A percentile compares a stretch with the other conserved stretches of the same genome.
phyloP scores from a whole-genome alignment of 2,797 vertebrate genomes.

The Coccyzus lansbergi region DNA sequence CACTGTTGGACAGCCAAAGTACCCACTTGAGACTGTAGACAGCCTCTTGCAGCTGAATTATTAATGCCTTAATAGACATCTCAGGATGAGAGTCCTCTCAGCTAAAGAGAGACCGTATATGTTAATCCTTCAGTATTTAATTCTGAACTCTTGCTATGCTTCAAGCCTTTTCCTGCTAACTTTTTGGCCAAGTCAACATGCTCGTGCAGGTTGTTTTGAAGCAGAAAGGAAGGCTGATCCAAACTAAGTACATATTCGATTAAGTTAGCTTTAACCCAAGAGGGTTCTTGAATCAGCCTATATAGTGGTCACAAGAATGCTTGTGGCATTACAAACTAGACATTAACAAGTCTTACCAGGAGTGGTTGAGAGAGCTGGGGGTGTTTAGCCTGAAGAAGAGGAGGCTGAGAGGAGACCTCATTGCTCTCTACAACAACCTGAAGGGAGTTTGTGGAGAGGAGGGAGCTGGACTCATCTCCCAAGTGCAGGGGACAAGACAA shows the following conservation, averaged over 20 bases:
- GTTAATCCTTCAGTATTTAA: neutral
- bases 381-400: no score
- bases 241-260: accelerated
- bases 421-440: no score
- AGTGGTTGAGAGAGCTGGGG: no score
- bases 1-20: neutral
- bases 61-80: neutral
- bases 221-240: neutral
- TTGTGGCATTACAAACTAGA: neutral
- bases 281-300: neutral
- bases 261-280: neutral
- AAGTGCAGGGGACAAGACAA: no score
- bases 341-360: no score
- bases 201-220: neutral
- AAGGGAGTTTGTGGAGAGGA: no score
- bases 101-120: neutral
- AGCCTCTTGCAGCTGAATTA: neutral
- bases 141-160: neutral
- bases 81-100: neutral
- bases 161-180: neutral
- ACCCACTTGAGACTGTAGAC: neutral
- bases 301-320: neutral
- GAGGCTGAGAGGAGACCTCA: no score
- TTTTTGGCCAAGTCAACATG: neutral
- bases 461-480: no score